These are phyloP conservation scores for Protophormia terraenovae DNA, from an alignment of 2,888 invertebrate species.

Conservation along the genomic window DNA sequence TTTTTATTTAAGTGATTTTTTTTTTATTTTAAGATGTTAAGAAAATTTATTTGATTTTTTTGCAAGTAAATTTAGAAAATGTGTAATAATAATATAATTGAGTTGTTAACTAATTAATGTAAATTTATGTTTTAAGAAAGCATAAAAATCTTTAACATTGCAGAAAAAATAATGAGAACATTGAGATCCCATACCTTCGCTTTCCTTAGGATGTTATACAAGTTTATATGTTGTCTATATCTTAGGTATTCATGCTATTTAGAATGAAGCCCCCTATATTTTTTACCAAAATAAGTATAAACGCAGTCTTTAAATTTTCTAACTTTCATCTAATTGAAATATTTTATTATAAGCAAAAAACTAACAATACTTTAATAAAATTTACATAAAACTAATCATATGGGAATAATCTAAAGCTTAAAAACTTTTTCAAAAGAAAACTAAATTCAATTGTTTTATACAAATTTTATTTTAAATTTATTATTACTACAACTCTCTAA, in stretches of 20 bases:
- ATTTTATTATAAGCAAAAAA: background rate
- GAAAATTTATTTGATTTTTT: background rate
- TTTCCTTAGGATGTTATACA: too few relatives aligned
- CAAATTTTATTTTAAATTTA: background rate
- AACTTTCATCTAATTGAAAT: slow-evolving; percentile 35
- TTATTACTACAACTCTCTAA: background rate
- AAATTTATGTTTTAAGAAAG: background rate
- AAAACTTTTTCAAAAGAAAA: background rate
- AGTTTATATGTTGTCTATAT: too few relatives aligned
- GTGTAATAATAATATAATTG: background rate
- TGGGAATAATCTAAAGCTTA: slow-evolving; percentile 23
- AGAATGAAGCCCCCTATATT: too few relatives aligned
- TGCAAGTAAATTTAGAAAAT: background rate
- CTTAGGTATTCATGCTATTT: too few relatives aligned
- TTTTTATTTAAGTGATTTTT: too few relatives aligned
- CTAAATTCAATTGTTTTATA: slow-evolving; percentile 1
- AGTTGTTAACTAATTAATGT: background rate
- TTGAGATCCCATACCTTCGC: too few relatives aligned
- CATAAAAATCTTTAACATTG: background rate
- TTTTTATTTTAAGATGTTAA: background rate
- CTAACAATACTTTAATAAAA: background rate
- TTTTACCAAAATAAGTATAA: too few relatives aligned
- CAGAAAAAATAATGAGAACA: too few relatives aligned
- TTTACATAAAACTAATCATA: slow-evolving; percentile 24
- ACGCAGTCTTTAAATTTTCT: background rate